phyloP scores from a whole-genome alignment of 1,140 invertebrate species.

The Battus philenor region DNA sequence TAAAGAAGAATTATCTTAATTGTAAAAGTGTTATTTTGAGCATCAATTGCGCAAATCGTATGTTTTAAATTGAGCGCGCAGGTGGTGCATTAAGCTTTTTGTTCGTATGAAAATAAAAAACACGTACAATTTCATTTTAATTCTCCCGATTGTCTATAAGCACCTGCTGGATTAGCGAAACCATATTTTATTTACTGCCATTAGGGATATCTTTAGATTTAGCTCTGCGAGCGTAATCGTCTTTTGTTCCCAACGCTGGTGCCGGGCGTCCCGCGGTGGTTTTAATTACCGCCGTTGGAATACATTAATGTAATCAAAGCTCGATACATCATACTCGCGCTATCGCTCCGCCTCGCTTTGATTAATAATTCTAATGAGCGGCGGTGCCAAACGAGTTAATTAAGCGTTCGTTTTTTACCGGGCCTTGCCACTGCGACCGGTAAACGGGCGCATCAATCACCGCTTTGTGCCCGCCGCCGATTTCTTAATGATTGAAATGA shows the following conservation, averaged over 20 bases:
- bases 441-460: constrained; percentile 74
- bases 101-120: constrained; percentile 3
- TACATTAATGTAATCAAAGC: constrained; percentile 73
- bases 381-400: constrained; percentile 75
- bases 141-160: constrained; percentile 24
- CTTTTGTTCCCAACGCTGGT: constrained; percentile 44
- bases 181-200: constrained; percentile 43
- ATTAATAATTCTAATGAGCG: constrained; percentile 76
- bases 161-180: constrained; percentile 50
- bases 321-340: constrained; percentile 72
- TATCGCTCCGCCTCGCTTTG: constrained; percentile 71
- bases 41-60: constrained; percentile 10
- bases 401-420: constrained; percentile 66
- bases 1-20: neutral
- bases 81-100: constrained; percentile 20
- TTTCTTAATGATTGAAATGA: constrained; percentile 71
- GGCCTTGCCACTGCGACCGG: constrained; percentile 60
- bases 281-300: constrained; percentile 62
- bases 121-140: constrained; percentile 20
- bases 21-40: constrained; percentile 10
- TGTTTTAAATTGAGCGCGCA: constrained; percentile 12
- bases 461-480: constrained; percentile 66
- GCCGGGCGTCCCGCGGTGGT: constrained; percentile 58
- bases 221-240: constrained; percentile 22
- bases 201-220: constrained; percentile 24